Base-by-base conservation (phyloP, 23 tunicate species). In the Trididemnum clinides region DNA sequence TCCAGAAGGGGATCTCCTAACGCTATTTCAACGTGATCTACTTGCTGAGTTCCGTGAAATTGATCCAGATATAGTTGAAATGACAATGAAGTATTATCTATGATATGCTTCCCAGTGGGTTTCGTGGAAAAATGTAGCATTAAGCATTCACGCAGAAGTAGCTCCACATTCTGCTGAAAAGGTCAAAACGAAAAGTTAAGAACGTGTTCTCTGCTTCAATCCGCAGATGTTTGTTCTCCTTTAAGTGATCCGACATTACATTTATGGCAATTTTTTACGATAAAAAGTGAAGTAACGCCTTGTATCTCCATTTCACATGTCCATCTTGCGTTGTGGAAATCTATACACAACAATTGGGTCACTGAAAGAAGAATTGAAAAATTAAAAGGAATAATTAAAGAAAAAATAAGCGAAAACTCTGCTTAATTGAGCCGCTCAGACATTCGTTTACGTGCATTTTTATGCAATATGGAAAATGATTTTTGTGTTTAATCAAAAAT, bases 21-120 rank as follows among this genome's bases (percentile, higher is more conserved):
- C 57, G n/a, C 22, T 69, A 18, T 73, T 73, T 73, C 80, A 73
- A 37, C 57, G 80, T 5, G 57, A 73, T 73, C 80, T 73, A 57
- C 54, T 73, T 37, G n/a, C 15, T 37, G 36, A 35, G 38, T 69
- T 30, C 10, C 38, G 15, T 4, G 75, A 69, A 10, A 69, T 69
- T 30, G 75, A 27, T 31, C 75, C 75, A 5, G 75, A 15, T 5
- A 59, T 59, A 36, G 57, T 26, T 73, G 57, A 73, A 36, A 37
- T 29, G 15, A 39, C 22, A 5, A 73, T 38, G 57, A 73, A 73
- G 28, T 73, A 73, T 73, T 73, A 18, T 29, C 10, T 73, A 27
- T 54, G 25, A 37, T 28, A 73, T 73, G 80, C 80, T 12, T 73
- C 57, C 2, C 57, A 73, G 54, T 73, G 80, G 80, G 28, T 73